phyloP scores from a whole-genome alignment of 2,888 invertebrate species.

The Drosophila borealis region DNA sequence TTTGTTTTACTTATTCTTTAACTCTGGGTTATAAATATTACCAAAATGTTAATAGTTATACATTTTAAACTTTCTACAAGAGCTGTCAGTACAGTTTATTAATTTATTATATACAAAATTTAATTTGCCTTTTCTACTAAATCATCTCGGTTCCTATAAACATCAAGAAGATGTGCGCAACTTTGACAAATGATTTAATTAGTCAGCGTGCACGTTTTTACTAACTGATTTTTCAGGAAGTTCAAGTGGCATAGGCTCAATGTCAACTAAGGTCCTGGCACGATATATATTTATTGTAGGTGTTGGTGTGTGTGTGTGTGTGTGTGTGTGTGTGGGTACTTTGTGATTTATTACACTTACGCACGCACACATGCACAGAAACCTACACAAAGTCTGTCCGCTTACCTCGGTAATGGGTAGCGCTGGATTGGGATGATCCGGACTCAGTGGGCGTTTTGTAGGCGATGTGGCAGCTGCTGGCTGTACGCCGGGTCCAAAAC shows the following conservation, averaged over 20 bases:
- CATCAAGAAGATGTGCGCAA: constrained; percentile 28
- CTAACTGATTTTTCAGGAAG: constrained; percentile 51
- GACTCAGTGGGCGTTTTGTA: constrained; percentile 87
- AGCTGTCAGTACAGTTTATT: no score
- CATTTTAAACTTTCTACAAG: no score
- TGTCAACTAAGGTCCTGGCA: constrained; percentile 24
- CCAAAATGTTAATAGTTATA: no score
- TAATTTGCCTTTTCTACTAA: neutral
- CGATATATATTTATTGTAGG: neutral
- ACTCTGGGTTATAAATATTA: no score
- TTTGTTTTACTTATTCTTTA: no score
- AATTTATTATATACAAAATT: no score
- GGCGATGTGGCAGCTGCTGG: constrained; percentile 85
- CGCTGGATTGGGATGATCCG: constrained; percentile 89
- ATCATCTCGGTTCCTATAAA: constrained; percentile 11
- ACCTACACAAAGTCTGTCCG: neutral
- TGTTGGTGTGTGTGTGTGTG: constrained; percentile 9
- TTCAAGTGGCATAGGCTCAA: constrained; percentile 23
- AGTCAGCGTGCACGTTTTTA: constrained; percentile 18
- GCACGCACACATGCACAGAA: constrained; percentile 9
- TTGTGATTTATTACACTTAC: constrained; percentile 21
- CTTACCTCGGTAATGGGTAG: constrained; percentile 88
- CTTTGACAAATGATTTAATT: constrained; percentile 42
- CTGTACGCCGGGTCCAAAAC: constrained; percentile 86
- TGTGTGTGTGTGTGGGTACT: constrained; percentile 13